Evolutionary conservation across 2,888 invertebrate genomes (phyloP).

Genomic region (Synergus gifuensis): DNA sequence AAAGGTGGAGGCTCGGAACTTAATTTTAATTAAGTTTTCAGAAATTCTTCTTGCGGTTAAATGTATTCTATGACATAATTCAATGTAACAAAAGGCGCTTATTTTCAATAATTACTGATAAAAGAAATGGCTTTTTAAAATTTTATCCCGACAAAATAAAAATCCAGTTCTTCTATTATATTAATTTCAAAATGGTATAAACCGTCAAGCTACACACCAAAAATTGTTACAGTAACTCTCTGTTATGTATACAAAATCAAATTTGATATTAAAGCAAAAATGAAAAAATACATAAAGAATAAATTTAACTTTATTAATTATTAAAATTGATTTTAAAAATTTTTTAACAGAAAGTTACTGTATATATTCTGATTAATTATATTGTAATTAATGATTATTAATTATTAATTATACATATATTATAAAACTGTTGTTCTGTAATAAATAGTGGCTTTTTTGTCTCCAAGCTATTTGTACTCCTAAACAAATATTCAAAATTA

Average conservation of each 20-base stretch:
- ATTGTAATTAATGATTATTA: neutral
- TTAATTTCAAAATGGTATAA: conserved; percentile 11
- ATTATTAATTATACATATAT: neutral
- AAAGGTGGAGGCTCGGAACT: neutral
- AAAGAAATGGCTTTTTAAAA: neutral
- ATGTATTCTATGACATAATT: neutral
- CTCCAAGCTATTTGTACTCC: neutral
- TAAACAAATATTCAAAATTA: neutral
- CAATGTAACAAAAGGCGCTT: neutral
- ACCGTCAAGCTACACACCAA: conserved; percentile 33
- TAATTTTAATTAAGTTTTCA: neutral
- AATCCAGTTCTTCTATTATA: neutral
- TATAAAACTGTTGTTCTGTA: neutral
- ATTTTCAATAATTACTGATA: neutral
- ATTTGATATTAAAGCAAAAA: neutral
- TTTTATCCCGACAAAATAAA: neutral
- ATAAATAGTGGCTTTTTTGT: neutral
- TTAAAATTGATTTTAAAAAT: neutral
- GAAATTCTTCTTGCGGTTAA: neutral
- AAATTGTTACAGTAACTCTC: conserved; percentile 24
- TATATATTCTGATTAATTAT: neutral
- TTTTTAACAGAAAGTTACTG: neutral
- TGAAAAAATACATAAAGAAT: neutral
- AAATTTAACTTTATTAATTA: neutral
- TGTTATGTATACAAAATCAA: neutral